These are phyloP conservation scores for Fabriciana adippe DNA, from an alignment of 2,888 invertebrate genomes.

Conservation along the genomic window DNA sequence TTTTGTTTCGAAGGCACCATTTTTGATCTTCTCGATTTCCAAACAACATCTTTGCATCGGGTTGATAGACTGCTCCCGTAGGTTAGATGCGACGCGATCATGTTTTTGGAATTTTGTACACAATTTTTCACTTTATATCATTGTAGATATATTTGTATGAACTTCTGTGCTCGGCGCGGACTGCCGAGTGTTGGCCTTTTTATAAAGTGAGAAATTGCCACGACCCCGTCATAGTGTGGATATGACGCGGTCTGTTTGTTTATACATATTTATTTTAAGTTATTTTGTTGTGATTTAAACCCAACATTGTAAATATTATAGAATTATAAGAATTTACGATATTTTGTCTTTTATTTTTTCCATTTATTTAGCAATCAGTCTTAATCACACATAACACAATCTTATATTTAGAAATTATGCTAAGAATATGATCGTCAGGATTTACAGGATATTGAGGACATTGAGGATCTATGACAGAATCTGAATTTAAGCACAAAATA, in stretches of 20 bases:
- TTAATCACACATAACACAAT: neutral
- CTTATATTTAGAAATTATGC: neutral
- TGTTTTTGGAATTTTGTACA: slow-evolving; percentile 6
- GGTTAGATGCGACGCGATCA: slow-evolving; percentile 1
- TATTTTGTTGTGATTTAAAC: slow-evolving; percentile 72
- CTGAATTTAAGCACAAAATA: too few species aligned
- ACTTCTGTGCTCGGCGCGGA: neutral
- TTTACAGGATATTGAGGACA: too few species aligned
- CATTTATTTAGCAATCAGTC: neutral
- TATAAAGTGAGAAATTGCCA: slow-evolving; percentile 22
- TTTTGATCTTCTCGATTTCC: neutral
- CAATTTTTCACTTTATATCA: slow-evolving; percentile 18
- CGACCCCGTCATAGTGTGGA: neutral
- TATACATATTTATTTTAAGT: slow-evolving; percentile 68
- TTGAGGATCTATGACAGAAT: too few species aligned
- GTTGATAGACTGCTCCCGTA: slow-evolving; percentile 7
- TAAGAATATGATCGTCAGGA: too few species aligned
- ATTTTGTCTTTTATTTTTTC: slow-evolving; percentile 41
- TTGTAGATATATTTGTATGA: neutral
- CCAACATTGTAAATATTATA: slow-evolving; percentile 65
- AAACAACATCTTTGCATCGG: slow-evolving; percentile 1
- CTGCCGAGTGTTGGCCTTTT: neutral
- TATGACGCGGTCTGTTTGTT: slow-evolving; percentile 19
- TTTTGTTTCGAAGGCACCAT: neutral
- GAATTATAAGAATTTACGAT: slow-evolving; percentile 56